Evolutionary conservation across 30 jellyfish, hydroid and myxozoan species (phyloP).

Genomic region (Hydra vulgaris): DNA sequence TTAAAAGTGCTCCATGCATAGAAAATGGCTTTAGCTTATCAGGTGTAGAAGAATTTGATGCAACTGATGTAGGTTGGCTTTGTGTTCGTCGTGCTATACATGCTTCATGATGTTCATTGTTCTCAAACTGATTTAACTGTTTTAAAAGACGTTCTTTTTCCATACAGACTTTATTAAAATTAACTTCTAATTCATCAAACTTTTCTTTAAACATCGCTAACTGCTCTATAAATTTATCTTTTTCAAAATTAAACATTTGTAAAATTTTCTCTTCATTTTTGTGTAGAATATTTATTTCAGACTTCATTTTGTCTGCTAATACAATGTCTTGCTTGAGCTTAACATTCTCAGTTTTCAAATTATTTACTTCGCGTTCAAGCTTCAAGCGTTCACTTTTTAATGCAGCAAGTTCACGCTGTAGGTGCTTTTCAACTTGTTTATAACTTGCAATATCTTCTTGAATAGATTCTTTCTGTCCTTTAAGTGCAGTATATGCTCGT

Average conservation of each 20-base stretch:
- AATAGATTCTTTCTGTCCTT: slow-evolving; percentile 81
- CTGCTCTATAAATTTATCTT: slow-evolving; percentile 60
- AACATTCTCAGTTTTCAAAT: slow-evolving; percentile 69
- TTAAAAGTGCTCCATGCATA: slow-evolving; percentile 29
- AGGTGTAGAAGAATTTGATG: slow-evolving; percentile 33
- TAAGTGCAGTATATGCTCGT: slow-evolving; percentile 89
- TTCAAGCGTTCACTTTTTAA: slow-evolving; percentile 68
- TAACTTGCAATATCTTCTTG: slow-evolving; percentile 68
- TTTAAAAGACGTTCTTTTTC: slow-evolving; percentile 79
- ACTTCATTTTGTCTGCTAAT: slow-evolving; percentile 73
- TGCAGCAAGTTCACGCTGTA: slow-evolving; percentile 74
- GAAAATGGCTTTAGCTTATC: slow-evolving; percentile 31
- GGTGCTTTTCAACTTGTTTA: slow-evolving; percentile 83
- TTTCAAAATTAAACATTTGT: slow-evolving; percentile 51
- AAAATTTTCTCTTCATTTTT: slow-evolving; percentile 84
- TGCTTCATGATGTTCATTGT: slow-evolving; percentile 3
- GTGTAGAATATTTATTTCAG: slow-evolving; percentile 60
- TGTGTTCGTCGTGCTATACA: slow-evolving; percentile 27
- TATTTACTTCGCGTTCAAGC: slow-evolving; percentile 85
- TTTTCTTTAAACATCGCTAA: slow-evolving; percentile 50
- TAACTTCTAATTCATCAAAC: slow-evolving; percentile 54
- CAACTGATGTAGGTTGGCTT: slow-evolving; percentile 47
- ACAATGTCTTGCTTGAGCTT: slow-evolving; percentile 77
- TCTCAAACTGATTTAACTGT: slow-evolving; percentile 69
- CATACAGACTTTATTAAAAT: slow-evolving; percentile 45